Conservation (phyloP, 2,888 invertebrate genomes). For the Acleris cristana region DNA sequence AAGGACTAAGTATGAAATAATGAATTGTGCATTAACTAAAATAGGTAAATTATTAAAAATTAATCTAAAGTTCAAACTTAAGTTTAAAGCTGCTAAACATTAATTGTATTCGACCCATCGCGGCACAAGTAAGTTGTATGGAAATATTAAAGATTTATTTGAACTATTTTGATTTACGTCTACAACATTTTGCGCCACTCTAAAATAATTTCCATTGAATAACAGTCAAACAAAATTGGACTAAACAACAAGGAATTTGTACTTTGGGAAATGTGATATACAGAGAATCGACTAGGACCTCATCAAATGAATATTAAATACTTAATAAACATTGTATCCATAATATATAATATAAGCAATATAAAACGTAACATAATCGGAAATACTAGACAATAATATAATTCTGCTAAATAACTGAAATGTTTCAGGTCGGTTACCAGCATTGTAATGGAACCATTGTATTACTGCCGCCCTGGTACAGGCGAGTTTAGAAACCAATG, state of each 20-base stretch:
- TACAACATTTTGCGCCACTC: conserved; percentile 53
- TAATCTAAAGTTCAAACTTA: conserved; percentile 69
- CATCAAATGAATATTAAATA: conserved; percentile 83
- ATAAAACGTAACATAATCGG: conserved; percentile 83
- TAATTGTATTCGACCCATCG: conserved; percentile 57
- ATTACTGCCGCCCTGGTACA: conserved; percentile 45
- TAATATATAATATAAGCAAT: conserved; percentile 83
- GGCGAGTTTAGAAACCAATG: conserved; percentile 56
- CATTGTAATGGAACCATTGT: conserved; percentile 57
- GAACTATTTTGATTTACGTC: conserved; percentile 51
- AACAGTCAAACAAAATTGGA: conserved; percentile 84
- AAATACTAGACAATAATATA: conserved; percentile 82
- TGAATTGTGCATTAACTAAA: conserved; percentile 76
- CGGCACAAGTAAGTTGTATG: conserved; percentile 54
- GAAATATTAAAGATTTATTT: conserved; percentile 60
- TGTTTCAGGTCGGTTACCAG: conserved; percentile 70
- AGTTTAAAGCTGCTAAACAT: conserved; percentile 75
- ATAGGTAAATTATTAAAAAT: conserved; percentile 67
- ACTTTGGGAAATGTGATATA: conserved; percentile 85
- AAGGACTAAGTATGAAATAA: conserved; percentile 68
- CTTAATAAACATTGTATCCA: conserved; percentile 82
- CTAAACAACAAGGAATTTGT: conserved; percentile 85
- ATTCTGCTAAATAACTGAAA: conserved; percentile 83
- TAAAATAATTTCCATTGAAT: conserved; percentile 82
- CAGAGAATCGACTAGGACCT: conserved; percentile 84